Base-by-base conservation (phyloP, 2,113 vertebrate genomes). In the Sinocyclocheilus rhinocerous region DNA sequence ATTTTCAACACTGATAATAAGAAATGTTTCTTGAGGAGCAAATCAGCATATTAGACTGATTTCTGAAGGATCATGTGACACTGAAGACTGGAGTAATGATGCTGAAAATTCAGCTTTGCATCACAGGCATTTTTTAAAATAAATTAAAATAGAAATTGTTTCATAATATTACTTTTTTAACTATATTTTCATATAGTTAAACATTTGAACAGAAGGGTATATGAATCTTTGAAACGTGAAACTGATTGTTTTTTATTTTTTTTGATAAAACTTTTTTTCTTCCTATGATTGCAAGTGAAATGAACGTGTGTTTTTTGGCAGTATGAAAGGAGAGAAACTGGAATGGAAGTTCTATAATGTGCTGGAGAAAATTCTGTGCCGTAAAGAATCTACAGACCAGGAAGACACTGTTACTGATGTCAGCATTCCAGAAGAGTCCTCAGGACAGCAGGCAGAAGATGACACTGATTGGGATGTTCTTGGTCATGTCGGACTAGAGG, bases 321-420 rank as follows among this genome's bases (percentile, higher is more conserved):
- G 72, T 63, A 29, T 52, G 86, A 93, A 88, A 73, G 91, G 86
- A 84, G 89, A 91, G 18, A 91, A 81, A 86, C 61, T 89, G 26
- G 93, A 94, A 59, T 91, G 89, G 63, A 93, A 92, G 48, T 92
- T 92, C 70, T 91, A 93, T n/a, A 86, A 91, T 20, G 92, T 90
- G 80, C 76, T 95, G 29, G 89, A 94, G 83, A 83, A 87, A 29
- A 79, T 95, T 8, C 88, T 94, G 20, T 84, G 22, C 8, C 59
- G 87, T 50, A 90, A 90, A 26, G 81, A 90, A 0, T 52, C 87
- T 15, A 67, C 86, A 15, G 85, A 92, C 0, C 85, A 91, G 76
- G 88, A 89, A 22, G 93, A 91, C 1, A 90, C 91, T 0, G 88
- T 92, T 0, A 91, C 93, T 16, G 92, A 92, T 42, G 75, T 85